These are phyloP conservation scores for Sorex maritimensis DNA, from an alignment of 2,797 vertebrate species.

Conservation along the genomic window DNA sequence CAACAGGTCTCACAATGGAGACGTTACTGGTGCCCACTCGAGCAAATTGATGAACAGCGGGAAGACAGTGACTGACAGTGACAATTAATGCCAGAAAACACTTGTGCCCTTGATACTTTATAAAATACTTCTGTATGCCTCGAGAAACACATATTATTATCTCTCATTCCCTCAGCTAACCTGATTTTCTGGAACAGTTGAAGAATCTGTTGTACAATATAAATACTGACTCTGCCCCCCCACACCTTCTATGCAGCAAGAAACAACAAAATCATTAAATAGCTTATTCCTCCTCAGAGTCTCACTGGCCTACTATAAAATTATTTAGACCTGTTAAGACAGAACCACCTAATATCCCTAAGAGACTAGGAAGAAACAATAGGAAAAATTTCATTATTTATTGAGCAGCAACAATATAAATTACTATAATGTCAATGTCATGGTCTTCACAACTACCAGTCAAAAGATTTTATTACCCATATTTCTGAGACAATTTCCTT, in stretches of 20 bases:
- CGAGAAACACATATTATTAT: background rate
- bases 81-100: background rate
- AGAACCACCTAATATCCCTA: background rate
- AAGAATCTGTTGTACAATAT: background rate
- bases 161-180: background rate
- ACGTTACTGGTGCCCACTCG: too few relatives aligned
- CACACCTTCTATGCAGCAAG: background rate
- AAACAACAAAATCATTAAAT: slow-evolving; percentile 18
- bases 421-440: background rate
- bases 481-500: slow-evolving; percentile 50
- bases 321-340: background rate
- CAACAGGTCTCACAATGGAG: too few relatives aligned
- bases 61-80: too few relatives aligned
- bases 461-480: background rate
- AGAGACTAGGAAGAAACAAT: background rate
- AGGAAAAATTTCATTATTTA: background rate
- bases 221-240: background rate
- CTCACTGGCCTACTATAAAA: slow-evolving; percentile 36
- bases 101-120: background rate
- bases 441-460: background rate
- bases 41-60: too few relatives aligned
- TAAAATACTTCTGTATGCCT: background rate
- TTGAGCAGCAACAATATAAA: background rate
- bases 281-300: background rate
- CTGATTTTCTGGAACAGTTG: background rate